Base-by-base conservation (phyloP, 2,797 vertebrate species). In the Huso huso region DNA sequence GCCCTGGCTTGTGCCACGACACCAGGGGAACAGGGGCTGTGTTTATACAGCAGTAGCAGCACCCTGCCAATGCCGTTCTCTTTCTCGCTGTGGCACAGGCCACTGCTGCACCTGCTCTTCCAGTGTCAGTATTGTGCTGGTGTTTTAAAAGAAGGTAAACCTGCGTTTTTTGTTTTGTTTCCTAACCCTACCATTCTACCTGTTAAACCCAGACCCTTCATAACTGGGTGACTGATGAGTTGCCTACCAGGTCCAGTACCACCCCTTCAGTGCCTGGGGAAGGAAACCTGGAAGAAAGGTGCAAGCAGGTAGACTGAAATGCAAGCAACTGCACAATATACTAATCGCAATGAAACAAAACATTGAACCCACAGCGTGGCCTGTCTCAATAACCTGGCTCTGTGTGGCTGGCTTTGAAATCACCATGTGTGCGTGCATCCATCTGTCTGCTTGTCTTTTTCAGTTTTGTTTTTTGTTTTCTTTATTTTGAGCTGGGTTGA, bases 281-380 rank as follows among this genome's bases (percentile, higher is more conserved):
- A 89, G 86, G 88, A 87, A 90, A 92, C 88, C 89, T 93, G 88
- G 93, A 96, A 84, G 93, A 96, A 73, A 93, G 91, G 80, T 95
- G 95, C 86, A 96, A 96, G 93, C 94, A 96, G 95, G 95, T 97
- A 96, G 93, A 90, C 23, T 37, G 23, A 37, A 37, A 37, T 1
- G 15, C 7, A 71, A 68, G 69, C 73, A 77, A 82, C 23, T 37
- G 67, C 70, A 8, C 49, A 73, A 69, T 81, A 73, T 74, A 78
- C 81, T 88, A 85, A 89, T 81, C 80, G 77, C 75, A 73, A 80
- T 74, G 69, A 50, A 61, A 67, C 13, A 3, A 37, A 37, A 37
- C 23, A 37, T 37, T 37, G 4, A 37, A 37, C 23, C 23, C 2
- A 37, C 1, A 70, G 71, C 61, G 76, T 77, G 72, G 67, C 69